Conservation (phyloP, 2,888 invertebrate genomes). For the Mythimna impura region DNA sequence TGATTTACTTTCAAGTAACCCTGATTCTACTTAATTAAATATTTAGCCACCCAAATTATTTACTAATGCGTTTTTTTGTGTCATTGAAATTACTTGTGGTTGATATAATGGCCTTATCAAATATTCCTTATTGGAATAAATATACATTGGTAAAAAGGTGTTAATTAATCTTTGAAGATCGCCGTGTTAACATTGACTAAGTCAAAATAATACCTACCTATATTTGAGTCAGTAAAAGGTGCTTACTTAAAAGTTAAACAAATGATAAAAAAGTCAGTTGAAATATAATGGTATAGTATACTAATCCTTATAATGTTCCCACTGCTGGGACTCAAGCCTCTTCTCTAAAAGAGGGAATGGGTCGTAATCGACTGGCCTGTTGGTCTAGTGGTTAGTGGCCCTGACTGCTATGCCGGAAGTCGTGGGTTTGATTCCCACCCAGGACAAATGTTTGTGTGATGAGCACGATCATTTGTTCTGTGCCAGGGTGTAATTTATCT, state of each 20-base stretch:
- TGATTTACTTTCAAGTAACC: constrained; percentile 8
- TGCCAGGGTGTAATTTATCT: too few species aligned
- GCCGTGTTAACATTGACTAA: constrained; percentile 16
- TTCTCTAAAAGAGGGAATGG: too few species aligned
- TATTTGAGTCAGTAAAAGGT: constrained; percentile 2
- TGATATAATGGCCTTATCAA: constrained; percentile 2
- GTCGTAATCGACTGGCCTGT: too few species aligned
- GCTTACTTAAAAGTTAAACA: too few species aligned
- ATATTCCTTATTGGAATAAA: constrained; percentile 38
- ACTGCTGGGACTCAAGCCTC: too few species aligned
- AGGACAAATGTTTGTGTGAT: too few species aligned
- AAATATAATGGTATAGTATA: not conserved
- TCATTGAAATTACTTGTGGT: not conserved
- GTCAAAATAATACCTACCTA: not conserved
- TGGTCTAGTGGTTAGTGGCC: too few species aligned
- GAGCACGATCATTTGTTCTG: too few species aligned
- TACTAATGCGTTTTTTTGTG: not conserved
- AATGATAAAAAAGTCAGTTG: not conserved
- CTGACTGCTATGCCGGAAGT: too few species aligned
- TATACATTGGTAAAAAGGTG: constrained; percentile 3
- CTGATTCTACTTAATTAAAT: not conserved
- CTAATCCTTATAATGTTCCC: too few species aligned
- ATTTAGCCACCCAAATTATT: not conserved
- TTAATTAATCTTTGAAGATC: constrained; percentile 8
- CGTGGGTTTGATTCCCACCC: too few species aligned